A percentile compares a stretch with the other conserved stretches of the same genome.
Conservation (phyloP, 2,888 invertebrate genomes). For the Ctena decussata region DNA sequence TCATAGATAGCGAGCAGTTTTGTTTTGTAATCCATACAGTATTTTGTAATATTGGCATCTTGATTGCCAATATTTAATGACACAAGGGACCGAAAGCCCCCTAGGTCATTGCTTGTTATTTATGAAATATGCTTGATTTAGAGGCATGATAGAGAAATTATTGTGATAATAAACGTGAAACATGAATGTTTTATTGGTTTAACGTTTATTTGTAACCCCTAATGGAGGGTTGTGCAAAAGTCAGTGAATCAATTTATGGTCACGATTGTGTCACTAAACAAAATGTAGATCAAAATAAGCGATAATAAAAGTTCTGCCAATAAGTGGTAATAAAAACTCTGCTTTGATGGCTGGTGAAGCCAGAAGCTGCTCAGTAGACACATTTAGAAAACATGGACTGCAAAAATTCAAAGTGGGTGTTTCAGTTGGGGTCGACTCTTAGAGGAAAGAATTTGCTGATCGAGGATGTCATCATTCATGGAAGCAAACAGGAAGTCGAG, state of each 20-base stretch:
- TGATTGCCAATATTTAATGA: not conserved
- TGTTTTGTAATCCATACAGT: conserved; percentile 6
- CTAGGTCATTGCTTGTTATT: conserved; percentile 10
- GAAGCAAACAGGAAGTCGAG: too few relatives aligned
- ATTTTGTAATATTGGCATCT: conserved; percentile 8
- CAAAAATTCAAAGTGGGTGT: too few relatives aligned
- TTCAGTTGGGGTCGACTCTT: too few relatives aligned
- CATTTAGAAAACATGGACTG: too few relatives aligned
- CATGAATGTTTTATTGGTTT: conserved; percentile 17
- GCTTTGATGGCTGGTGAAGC: too few relatives aligned
- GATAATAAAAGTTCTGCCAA: not conserved
- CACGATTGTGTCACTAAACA: not conserved
- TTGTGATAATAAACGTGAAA: not conserved
- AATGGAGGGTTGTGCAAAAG: not conserved
- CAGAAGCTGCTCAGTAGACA: too few relatives aligned
- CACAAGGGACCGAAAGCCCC: conserved; percentile 10
- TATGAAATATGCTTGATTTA: conserved; percentile 12
- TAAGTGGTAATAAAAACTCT: too few relatives aligned
- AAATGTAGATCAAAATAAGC: not conserved
- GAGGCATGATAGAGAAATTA: conserved; percentile 1
- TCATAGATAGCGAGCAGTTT: conserved; percentile 1
- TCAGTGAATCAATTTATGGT: not conserved
- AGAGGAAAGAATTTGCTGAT: too few relatives aligned
- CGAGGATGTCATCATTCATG: too few relatives aligned
- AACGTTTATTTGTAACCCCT: not conserved